phyloP scores from a whole-genome alignment of 1,140 invertebrate genomes.

The Zophobas atratus region DNA sequence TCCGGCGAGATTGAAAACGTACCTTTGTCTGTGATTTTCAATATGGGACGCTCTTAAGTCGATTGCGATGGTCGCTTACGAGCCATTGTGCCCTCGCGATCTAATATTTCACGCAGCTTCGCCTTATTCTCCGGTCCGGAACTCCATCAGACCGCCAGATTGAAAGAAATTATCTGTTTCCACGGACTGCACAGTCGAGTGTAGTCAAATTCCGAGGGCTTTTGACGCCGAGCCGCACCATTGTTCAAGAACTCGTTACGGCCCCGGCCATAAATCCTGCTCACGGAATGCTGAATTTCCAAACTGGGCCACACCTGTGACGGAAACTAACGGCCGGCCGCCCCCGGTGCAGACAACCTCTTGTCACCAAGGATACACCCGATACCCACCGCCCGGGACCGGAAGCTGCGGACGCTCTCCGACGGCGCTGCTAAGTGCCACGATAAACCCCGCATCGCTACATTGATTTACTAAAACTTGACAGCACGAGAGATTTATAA shows the following conservation, averaged over 20 bases:
- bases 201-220: slow-evolving; percentile 23
- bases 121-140: slow-evolving; percentile 49
- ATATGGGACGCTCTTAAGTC: slow-evolving; percentile 52
- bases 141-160: slow-evolving; percentile 51
- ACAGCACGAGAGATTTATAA: too few species aligned
- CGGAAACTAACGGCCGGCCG: slow-evolving; percentile 37
- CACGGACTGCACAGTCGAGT: slow-evolving; percentile 24
- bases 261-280: slow-evolving; percentile 31
- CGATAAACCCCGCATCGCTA: background rate
- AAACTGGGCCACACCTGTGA: slow-evolving; percentile 44
- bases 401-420: slow-evolving; percentile 1
- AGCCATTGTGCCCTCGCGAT: slow-evolving; percentile 55
- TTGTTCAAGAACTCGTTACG: slow-evolving; percentile 34
- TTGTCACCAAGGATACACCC: slow-evolving; percentile 2
- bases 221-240: slow-evolving; percentile 30
- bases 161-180: slow-evolving; percentile 50
- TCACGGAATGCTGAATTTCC: slow-evolving; percentile 41
- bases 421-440: background rate
- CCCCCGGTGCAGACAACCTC: slow-evolving; percentile 26
- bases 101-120: slow-evolving; percentile 57
- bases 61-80: slow-evolving; percentile 57
- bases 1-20: slow-evolving; percentile 53
- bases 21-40: slow-evolving; percentile 60
- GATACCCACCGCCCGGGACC: background rate
- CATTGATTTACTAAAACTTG: background rate